Evolutionary conservation across 1,140 invertebrate genomes (phyloP).

Genomic region (Agraylea sexmaculata): DNA sequence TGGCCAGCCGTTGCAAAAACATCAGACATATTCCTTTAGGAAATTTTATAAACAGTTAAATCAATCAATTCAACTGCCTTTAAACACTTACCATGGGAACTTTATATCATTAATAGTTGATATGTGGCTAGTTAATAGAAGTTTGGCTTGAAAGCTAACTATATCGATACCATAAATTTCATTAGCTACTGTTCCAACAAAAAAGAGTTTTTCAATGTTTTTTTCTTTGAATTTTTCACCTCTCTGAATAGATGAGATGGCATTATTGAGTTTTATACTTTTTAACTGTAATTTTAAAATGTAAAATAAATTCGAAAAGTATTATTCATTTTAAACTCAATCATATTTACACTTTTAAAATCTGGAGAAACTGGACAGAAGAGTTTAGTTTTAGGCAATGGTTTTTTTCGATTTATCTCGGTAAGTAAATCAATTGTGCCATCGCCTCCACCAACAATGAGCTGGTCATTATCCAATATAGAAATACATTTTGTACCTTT

Average conservation of each 20-base stretch:
- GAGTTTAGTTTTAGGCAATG: conserved; percentile 36
- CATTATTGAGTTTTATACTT: conserved; percentile 44
- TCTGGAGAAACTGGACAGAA: conserved; percentile 39
- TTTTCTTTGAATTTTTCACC: conserved; percentile 29
- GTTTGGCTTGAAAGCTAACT: conserved; percentile 51
- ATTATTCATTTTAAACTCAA: not conserved
- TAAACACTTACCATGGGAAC: conserved; percentile 64
- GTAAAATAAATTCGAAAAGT: conserved; percentile 8
- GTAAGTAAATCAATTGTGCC: conserved; percentile 63
- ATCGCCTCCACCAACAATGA: conserved; percentile 74
- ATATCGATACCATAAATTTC: conserved; percentile 74
- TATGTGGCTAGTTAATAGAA: conserved; percentile 73
- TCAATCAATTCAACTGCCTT: not conserved
- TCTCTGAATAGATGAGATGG: conserved; percentile 53
- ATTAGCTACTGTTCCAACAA: conserved; percentile 62
- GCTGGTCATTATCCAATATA: conserved; percentile 45
- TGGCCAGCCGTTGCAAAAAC: conserved; percentile 77
- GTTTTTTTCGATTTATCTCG: conserved; percentile 42
- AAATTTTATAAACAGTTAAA: conserved; percentile 13
- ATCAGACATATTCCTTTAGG: conserved; percentile 56
- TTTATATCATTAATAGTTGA: conserved; percentile 66
- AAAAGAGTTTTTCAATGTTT: conserved; percentile 37
- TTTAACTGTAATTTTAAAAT: conserved; percentile 36
- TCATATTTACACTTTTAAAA: conserved; percentile 43
- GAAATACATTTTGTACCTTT: too few relatives aligned